Conservation (phyloP, 35 echinoderm and acorn worm species). For the Acanthaster planci region DNA sequence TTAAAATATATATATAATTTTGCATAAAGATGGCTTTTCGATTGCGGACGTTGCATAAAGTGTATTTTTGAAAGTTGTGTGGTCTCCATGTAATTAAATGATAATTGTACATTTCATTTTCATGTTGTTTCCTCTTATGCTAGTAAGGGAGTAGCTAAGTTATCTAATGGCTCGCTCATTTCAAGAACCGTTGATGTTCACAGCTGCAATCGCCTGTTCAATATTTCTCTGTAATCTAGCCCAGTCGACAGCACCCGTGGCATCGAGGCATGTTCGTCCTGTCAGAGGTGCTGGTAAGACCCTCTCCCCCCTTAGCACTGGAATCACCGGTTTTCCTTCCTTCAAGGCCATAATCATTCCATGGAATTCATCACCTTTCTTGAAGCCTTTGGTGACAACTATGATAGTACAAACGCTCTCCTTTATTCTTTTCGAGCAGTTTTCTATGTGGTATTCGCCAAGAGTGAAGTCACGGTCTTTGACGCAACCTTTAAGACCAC, state of each 20-base stretch:
- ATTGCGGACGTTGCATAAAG: too few species aligned
- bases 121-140: too few species aligned
- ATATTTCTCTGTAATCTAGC: background rate
- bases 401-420: background rate
- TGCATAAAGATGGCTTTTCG: too few species aligned
- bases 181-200: too few species aligned
- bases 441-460: background rate
- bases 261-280: background rate
- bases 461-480: background rate
- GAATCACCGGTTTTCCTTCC: background rate
- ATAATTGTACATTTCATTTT: too few species aligned
- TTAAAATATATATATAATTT: too few species aligned
- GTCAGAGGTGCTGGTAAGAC: background rate
- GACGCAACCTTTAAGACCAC: slow-evolving; percentile 12
- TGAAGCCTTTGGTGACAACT: background rate
- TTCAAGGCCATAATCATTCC: background rate
- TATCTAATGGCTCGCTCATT: too few species aligned
- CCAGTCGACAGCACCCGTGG: background rate
- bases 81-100: too few species aligned
- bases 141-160: too few species aligned
- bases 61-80: too few species aligned
- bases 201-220: background rate
- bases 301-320: background rate
- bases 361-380: background rate
- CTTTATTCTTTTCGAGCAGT: background rate